Evolutionary conservation across 2,888 invertebrate genomes (phyloP).

Genomic region (Ophion slaviceki): DNA sequence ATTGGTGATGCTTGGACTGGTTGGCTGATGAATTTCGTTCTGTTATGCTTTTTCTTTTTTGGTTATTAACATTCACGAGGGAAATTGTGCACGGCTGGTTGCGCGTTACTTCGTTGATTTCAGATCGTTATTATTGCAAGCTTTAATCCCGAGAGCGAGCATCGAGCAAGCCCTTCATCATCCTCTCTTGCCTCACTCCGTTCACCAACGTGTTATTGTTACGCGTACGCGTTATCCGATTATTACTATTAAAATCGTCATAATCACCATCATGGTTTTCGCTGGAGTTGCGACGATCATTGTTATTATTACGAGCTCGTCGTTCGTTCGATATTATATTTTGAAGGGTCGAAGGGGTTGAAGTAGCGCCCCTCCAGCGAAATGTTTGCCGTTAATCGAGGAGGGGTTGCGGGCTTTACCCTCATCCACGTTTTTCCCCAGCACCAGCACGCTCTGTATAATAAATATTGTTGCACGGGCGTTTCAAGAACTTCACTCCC

Average conservation of each 20-base stretch:
- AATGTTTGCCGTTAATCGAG: conserved; percentile 30
- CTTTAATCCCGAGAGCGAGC: conserved; percentile 41
- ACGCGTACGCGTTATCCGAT: conserved; percentile 58
- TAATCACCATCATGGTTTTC: conserved; percentile 27
- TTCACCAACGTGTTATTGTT: conserved; percentile 28
- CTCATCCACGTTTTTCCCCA: conserved; percentile 9
- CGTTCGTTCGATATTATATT: conserved; percentile 47
- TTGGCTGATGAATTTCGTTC: not conserved
- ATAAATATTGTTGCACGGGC: conserved; percentile 46
- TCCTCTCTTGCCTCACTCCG: not conserved
- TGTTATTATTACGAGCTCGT: conserved; percentile 8
- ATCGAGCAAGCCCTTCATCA: conserved; percentile 28
- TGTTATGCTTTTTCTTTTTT: not conserved
- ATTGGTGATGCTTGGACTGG: too few relatives aligned
- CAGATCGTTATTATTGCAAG: conserved; percentile 43
- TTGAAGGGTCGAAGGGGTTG: conserved; percentile 41
- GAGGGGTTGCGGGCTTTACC: conserved; percentile 27
- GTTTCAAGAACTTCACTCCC: conserved; percentile 13
- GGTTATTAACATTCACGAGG: not conserved
- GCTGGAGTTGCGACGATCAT: conserved; percentile 37
- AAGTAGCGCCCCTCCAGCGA: conserved; percentile 4
- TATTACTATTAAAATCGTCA: conserved; percentile 50
- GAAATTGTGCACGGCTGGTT: conserved; percentile 13
- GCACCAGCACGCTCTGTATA: not conserved
- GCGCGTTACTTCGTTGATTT: conserved; percentile 50